These are phyloP conservation scores for Penaeus monodon DNA, from an alignment of 2,888 invertebrate genomes.

Conservation along the genomic window DNA sequence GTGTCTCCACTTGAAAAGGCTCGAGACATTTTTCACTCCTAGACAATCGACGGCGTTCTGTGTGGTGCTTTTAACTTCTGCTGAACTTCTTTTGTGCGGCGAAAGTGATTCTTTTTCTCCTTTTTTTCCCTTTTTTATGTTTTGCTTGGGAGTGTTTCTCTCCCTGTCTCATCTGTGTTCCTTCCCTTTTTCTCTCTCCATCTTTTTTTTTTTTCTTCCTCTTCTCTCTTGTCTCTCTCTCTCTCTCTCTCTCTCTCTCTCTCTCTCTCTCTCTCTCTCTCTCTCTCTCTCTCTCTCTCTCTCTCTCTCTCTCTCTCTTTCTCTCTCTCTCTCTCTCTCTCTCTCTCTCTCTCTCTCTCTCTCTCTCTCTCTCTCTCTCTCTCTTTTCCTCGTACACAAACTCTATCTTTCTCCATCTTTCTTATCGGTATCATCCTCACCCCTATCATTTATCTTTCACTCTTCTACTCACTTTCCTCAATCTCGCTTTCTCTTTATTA, in stretches of 20 bases:
- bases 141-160: background rate
- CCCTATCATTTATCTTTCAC: no score
- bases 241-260: background rate
- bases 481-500: background rate
- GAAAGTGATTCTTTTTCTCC: background rate
- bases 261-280: conserved; percentile 17
- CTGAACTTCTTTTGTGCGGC: no score
- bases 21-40: no score
- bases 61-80: no score
- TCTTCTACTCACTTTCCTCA: no score
- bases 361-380: conserved; percentile 5
- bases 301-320: background rate
- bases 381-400: background rate
- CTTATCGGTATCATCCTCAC: background rate
- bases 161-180: background rate
- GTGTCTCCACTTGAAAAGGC: no score
- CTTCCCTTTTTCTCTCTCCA: background rate
- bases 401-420: background rate
- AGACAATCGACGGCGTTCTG: no score
- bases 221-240: background rate
- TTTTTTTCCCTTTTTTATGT: background rate
- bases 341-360: background rate
- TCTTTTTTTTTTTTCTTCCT: background rate
- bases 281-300: background rate
- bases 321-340: background rate